A percentile compares a stretch with the other conserved stretches of the same genome.
These are phyloP conservation scores for Parauchenoglanis punctatus DNA, from an alignment of 2,797 vertebrate genomes.

Conservation along the genomic window DNA sequence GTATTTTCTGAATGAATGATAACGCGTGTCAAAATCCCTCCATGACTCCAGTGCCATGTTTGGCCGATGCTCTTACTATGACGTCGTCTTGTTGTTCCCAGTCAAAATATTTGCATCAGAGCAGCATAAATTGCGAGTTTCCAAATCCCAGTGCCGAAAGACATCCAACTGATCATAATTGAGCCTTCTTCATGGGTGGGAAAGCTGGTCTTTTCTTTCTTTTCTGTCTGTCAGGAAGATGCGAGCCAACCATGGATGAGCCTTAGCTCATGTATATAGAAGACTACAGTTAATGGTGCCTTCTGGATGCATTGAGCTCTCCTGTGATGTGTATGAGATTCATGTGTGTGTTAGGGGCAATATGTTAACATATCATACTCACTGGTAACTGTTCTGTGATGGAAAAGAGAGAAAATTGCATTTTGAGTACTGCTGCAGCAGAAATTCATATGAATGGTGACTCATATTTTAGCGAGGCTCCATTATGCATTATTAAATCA, in stretches of 20 bases:
- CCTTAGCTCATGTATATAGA: not conserved
- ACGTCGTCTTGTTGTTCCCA: not conserved
- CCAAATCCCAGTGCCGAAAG: not conserved
- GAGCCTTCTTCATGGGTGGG: not conserved
- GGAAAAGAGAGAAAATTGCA: not conserved
- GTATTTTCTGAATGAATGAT: constrained; percentile 3
- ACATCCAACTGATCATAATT: not conserved
- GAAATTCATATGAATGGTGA: not conserved
- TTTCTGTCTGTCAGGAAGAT: not conserved
- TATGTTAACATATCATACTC: not conserved
- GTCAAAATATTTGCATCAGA: not conserved
- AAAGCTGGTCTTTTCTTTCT: not conserved
- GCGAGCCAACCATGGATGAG: not conserved
- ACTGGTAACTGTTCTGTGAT: not conserved
- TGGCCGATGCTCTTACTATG: not conserved
- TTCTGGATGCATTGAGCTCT: not conserved
- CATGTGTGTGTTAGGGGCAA: not conserved
- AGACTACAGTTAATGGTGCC: not conserved
- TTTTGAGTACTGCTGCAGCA: not conserved
- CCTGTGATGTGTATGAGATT: not conserved
- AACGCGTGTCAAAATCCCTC: not conserved
- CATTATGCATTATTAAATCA: not conserved
- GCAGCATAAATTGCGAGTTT: not conserved
- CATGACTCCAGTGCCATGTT: not conserved
- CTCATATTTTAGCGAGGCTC: not conserved